These are phyloP conservation scores for Scalopus aquaticus DNA, from an alignment of 2,113 vertebrate genomes.

Conservation along the genomic window DNA sequence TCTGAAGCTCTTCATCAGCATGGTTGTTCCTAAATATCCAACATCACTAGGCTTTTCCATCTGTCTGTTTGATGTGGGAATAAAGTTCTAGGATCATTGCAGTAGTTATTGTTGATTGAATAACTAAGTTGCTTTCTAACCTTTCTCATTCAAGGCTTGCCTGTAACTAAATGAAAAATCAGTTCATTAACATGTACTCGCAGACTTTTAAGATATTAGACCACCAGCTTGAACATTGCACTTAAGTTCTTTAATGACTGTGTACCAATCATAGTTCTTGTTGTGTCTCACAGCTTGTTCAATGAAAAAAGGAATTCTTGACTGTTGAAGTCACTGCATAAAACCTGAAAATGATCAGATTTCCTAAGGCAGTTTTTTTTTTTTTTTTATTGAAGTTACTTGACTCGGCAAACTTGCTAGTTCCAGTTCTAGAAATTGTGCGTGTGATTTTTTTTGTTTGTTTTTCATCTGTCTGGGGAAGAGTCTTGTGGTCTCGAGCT, in stretches of 20 bases:
- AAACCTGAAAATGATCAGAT: constrained; percentile 41
- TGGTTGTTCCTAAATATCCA: neutral
- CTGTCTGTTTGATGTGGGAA: neutral
- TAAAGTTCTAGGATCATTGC: neutral
- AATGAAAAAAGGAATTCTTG: neutral
- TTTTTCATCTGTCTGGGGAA: neutral
- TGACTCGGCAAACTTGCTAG: neutral
- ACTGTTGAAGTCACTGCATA: neutral
- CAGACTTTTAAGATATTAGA: neutral
- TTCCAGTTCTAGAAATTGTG: constrained; percentile 39
- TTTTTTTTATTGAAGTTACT: neutral
- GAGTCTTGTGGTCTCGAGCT: neutral
- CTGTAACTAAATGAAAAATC: constrained; percentile 24
- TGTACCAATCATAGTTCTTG: neutral
- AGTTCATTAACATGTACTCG: neutral
- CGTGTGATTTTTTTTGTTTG: neutral
- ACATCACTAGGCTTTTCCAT: neutral
- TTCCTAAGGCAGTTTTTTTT: neutral
- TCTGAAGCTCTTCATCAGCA: neutral
- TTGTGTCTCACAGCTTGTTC: neutral
- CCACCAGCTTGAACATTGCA: neutral
- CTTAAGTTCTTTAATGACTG: neutral
- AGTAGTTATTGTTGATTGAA: neutral
- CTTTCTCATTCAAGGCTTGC: constrained; percentile 7
- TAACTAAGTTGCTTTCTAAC: neutral